phyloP scores from a whole-genome alignment of 2,888 invertebrate genomes.

The Tortrix viridana region DNA sequence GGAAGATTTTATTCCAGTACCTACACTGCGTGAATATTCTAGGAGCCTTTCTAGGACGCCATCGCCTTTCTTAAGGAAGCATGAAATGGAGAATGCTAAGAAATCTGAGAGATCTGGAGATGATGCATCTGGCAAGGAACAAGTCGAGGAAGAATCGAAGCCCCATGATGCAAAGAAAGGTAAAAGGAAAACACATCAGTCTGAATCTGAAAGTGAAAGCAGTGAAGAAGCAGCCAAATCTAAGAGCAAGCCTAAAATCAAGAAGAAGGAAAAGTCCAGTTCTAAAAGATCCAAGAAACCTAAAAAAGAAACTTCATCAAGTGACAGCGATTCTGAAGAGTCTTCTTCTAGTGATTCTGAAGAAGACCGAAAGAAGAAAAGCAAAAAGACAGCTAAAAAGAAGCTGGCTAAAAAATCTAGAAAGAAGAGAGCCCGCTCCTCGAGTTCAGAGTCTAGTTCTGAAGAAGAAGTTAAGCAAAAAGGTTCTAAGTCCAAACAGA shows the following conservation, averaged over 20 bases:
- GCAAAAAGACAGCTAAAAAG: conserved; percentile 76
- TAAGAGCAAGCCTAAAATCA: conserved; percentile 73
- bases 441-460: conserved; percentile 80
- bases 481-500: conserved; percentile 74
- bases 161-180: conserved; percentile 71
- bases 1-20: conserved; percentile 70
- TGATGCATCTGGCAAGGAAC: conserved; percentile 76
- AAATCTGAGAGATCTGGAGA: conserved; percentile 73
- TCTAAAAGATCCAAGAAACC: conserved; percentile 82
- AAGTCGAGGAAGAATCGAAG: conserved; percentile 69
- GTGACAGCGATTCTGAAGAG: conserved; percentile 80
- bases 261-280: conserved; percentile 82
- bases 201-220: conserved; percentile 77
- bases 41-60: conserved; percentile 93
- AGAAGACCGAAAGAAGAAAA: conserved; percentile 80
- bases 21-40: conserved; percentile 83
- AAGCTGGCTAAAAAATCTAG: conserved; percentile 76
- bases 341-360: conserved; percentile 81
- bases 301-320: conserved; percentile 77
- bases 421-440: conserved; percentile 76
- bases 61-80: conserved; percentile 91
- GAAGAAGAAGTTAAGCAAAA: conserved; percentile 81
- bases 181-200: conserved; percentile 82
- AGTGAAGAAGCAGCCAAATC: conserved; percentile 73
- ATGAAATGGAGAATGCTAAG: conserved; percentile 82